phyloP scores from a whole-genome alignment of 2,113 vertebrate species.

The Hiodon alosoides region DNA sequence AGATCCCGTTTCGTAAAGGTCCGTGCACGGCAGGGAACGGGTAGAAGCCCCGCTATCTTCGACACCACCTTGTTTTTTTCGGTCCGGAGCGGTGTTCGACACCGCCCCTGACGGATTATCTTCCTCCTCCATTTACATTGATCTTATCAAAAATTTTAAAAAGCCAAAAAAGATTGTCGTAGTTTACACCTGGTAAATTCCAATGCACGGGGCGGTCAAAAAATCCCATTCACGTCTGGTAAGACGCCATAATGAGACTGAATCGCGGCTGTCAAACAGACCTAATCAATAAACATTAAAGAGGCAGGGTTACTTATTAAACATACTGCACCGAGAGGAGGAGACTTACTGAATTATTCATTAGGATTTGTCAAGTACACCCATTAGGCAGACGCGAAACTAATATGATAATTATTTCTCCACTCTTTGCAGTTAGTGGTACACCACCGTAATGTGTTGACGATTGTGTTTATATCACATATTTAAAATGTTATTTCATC shows the following conservation, averaged over 20 bases:
- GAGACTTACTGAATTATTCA: conserved; percentile 36
- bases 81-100: conserved; percentile 40
- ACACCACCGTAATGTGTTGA: no score
- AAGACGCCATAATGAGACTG: conserved; percentile 63
- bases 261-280: conserved; percentile 52
- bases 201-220: conserved; percentile 43
- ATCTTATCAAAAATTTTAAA: conserved; percentile 18
- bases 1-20: conserved; percentile 48
- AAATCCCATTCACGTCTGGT: conserved; percentile 47
- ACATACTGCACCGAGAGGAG: conserved; percentile 36
- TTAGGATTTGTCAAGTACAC: conserved; percentile 4
- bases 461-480: no score
- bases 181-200: conserved; percentile 44
- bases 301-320: conserved; percentile 53
- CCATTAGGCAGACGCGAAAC: neutral
- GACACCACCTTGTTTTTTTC: conserved; percentile 50
- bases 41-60: conserved; percentile 57
- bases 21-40: conserved; percentile 57
- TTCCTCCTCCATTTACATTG: conserved; percentile 63
- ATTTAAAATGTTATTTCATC: no score
- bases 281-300: conserved; percentile 61
- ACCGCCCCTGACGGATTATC: conserved; percentile 39
- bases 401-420: neutral
- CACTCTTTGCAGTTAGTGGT: no score
- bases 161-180: conserved; percentile 23